These are phyloP conservation scores for Monopterus albus DNA, from an alignment of 2,113 vertebrate species.

Conservation along the genomic window DNA sequence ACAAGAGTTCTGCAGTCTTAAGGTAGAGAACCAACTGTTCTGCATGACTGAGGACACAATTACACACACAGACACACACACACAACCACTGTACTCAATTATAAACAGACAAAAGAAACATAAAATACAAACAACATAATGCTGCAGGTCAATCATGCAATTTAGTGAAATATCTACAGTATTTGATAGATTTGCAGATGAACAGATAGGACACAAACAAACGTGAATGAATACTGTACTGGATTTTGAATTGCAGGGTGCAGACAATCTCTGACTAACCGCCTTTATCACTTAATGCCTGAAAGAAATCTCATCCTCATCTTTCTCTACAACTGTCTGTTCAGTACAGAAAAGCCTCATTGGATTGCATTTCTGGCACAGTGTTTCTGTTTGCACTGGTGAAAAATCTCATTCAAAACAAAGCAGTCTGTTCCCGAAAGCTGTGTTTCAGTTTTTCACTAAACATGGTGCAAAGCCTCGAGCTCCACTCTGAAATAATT, in stretches of 20 bases:
- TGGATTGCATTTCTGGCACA: background rate
- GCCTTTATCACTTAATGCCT: too few species aligned
- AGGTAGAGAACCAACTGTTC: constrained; percentile 96
- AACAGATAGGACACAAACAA: background rate
- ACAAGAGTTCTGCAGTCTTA: constrained; percentile 93
- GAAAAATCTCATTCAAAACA: background rate
- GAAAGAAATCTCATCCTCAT: background rate
- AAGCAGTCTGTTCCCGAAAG: background rate
- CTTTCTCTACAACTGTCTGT: background rate
- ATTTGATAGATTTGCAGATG: background rate
- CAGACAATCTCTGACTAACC: background rate
- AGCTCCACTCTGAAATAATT: background rate
- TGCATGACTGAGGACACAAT: constrained; percentile 83
- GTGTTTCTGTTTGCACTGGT: background rate
- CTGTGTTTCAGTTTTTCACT: background rate
- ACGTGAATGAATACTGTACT: background rate
- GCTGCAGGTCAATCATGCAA: background rate
- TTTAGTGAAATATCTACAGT: background rate
- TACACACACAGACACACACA: constrained; percentile 14
- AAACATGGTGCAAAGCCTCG: background rate
- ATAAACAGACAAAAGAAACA: background rate
- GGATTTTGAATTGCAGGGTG: background rate
- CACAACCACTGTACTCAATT: background rate
- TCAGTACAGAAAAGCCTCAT: background rate
- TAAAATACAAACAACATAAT: background rate